Base-by-base conservation (phyloP, 2,797 vertebrate species). In the Siniperca undulata region DNA sequence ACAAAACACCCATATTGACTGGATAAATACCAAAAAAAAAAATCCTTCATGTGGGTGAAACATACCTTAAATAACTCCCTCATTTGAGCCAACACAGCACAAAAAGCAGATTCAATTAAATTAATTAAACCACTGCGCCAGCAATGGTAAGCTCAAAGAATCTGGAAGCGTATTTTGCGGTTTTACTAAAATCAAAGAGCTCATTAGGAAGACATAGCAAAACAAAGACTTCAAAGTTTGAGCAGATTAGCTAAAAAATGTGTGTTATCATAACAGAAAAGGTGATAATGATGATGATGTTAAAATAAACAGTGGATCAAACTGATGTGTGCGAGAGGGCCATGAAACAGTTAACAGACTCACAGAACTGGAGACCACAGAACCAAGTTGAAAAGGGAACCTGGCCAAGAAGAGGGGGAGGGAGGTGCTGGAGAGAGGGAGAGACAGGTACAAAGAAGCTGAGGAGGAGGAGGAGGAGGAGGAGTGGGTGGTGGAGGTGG, bases 401-500 rank as follows among this genome's bases (percentile, higher is more conserved):
- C 78, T 83, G 87, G 94, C 94, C 94, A 95, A 93, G 88, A 84
- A 80, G 75, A 79, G 82, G 74, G 84, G 85, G 90, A 84, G 77
- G 83, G 77, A 84, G 78, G 83, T 78, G 82, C 76, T 70, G 86
- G 90, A 90, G 93, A 88, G 90, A 87, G 79, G 88, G 89, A 86
- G 90, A 92, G 90, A 93, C 91, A 92, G 93, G 94, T 95, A 94
- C 93, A 93, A 84, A 88, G 85, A 81, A 70, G 72, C 80, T 77
- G 74, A 85, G 78, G 62, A 50, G 87, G 61, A 30, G 77, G 62
- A 16, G 80, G 40, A 7, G 27, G 58, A 22, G 8, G 42, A 1
- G 46, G 44, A 17, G 80, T 55, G 59, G 77, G n/a, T 13, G 52
- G 70, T 56, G 17, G 60, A 36, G 81, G 81, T 74, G 80, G 86